phyloP scores from a whole-genome alignment of 2,797 vertebrate species.

The Rhinatrema bivittatum region DNA sequence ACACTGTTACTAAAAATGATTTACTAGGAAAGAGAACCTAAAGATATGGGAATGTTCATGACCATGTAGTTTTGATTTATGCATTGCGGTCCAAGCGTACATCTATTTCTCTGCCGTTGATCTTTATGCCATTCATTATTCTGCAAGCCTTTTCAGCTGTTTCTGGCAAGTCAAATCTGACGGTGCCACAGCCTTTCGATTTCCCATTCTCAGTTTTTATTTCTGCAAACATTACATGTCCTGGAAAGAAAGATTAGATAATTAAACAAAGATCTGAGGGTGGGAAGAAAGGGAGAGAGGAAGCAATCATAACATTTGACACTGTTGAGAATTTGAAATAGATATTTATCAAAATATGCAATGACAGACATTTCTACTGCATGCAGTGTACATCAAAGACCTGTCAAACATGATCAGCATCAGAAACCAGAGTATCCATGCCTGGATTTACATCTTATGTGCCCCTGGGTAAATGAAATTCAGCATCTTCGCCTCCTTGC shows the following conservation, averaged over 20 bases:
- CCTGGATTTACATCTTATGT: no score
- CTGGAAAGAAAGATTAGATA: slow-evolving; percentile 60
- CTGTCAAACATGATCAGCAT: no score
- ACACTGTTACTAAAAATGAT: slow-evolving; percentile 69
- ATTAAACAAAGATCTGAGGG: no score
- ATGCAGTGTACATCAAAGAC: no score
- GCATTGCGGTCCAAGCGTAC: slow-evolving; percentile 93
- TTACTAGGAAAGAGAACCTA: slow-evolving; percentile 88
- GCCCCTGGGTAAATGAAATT: no score
- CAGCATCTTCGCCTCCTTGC: no score
- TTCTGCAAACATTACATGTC: slow-evolving; percentile 96
- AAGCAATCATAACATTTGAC: no score
- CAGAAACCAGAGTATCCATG: no score
- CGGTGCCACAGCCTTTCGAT: slow-evolving; percentile 95
- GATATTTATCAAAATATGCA: neutral
- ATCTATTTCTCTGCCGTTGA: slow-evolving; percentile 94
- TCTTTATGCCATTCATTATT: slow-evolving; percentile 97
- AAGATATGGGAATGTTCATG: slow-evolving; percentile 65
- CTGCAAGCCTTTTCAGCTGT: slow-evolving; percentile 91
- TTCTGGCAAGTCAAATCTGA: slow-evolving; percentile 89
- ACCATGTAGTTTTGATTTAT: slow-evolving; percentile 57
- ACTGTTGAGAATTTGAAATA: neutral
- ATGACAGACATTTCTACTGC: no score
- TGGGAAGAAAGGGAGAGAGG: neutral
- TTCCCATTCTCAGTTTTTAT: slow-evolving; percentile 98